phyloP scores from a whole-genome alignment of 53 echinoderm and acorn worm genomes.

The Henricia sp. region DNA sequence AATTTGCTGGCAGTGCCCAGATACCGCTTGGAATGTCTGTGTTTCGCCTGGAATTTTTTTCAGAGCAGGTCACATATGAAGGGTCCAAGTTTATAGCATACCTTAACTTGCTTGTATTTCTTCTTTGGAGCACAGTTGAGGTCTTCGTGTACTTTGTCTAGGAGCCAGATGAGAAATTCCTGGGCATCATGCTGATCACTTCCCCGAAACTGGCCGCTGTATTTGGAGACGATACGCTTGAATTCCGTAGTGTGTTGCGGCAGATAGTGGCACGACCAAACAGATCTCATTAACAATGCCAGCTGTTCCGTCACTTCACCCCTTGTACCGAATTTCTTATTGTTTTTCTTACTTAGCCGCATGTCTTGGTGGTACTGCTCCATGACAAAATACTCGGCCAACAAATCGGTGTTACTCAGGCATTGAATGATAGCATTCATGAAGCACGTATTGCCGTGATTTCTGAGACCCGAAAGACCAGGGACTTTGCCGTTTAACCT shows the following conservation, averaged over 20 bases:
- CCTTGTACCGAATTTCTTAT: conserved; percentile 89
- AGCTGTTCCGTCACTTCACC: conserved; percentile 93
- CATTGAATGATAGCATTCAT: conserved; percentile 98
- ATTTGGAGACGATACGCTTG: conserved; percentile 81
- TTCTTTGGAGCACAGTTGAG: conserved; percentile 97
- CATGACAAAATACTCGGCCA: conserved; percentile 95
- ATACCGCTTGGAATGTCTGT: too few relatives aligned
- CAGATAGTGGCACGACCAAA: conserved; percentile 89
- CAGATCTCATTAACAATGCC: conserved; percentile 78
- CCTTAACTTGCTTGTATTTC: conserved; percentile 96
- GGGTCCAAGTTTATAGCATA: too few relatives aligned
- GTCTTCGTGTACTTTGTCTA: conserved; percentile 98
- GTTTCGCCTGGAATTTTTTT: too few relatives aligned
- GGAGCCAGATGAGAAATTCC: conserved; percentile 97
- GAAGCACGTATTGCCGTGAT: conserved; percentile 99
- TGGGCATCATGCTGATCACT: conserved; percentile 98
- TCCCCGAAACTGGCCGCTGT: conserved; percentile 91
- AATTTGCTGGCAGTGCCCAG: too few relatives aligned
- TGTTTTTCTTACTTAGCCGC: conserved; percentile 76
- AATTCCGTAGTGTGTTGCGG: conserved; percentile 91
- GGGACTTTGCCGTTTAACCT: conserved; percentile 70
- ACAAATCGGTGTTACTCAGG: conserved; percentile 90
- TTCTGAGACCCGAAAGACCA: conserved; percentile 82
- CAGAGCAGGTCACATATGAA: too few relatives aligned
- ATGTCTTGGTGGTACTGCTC: conserved; percentile 88